Evolutionary conservation across 2,797 vertebrate species (phyloP), one percentile per base, ranked within the genome.

Genomic region (Tinamus major): DNA sequence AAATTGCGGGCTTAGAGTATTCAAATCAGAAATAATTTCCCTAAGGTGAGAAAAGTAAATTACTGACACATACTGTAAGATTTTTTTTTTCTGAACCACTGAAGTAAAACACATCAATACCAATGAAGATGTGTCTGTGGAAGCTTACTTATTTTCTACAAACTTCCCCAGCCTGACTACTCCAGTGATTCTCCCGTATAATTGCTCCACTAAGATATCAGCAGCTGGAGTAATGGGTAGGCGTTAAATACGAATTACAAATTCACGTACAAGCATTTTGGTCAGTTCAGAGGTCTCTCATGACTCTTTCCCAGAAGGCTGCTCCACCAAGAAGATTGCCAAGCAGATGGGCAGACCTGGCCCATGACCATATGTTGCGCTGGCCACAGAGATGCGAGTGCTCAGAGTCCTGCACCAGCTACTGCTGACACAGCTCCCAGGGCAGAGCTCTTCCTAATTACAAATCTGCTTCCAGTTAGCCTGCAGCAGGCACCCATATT

Each of bases 221-320:
- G 92, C 81, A 91, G 85, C 44, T 84, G 92, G 79, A 75, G 92
- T 79, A 70, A 49, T 5, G 89, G 46, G 27, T 79, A 85, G 85
- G 44, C 33, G 64, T 74, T 42, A 55, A 59, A 48, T 35, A 21
- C 8, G 12, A 46, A 42, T 42, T 33, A 29, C 37, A 19, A 24
- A 59, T 48, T 64, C 68, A 64, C 21, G 42, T 44, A 16, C 21
- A 29, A 69, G 26, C 3, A 13, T 6, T 4, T 85, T 59, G 8
- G 33, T 35, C 62, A 27, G 4, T 65, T 64, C 27, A 3, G 77
- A 49, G 51, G 20, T 27, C 27, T 71, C 59, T 39, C 10, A 5
- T 39, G 48, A 11, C 61, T 13, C 19, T 6, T 72, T 5, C 39
- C 59, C 62, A 48, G 48, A 59, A 74, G 42, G 65, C 49, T 72